Evolutionary conservation across 35 echinoderm and acorn worm species (phyloP), one percentile per base, ranked within the genome.

Genomic region (Lytechinus pictus): DNA sequence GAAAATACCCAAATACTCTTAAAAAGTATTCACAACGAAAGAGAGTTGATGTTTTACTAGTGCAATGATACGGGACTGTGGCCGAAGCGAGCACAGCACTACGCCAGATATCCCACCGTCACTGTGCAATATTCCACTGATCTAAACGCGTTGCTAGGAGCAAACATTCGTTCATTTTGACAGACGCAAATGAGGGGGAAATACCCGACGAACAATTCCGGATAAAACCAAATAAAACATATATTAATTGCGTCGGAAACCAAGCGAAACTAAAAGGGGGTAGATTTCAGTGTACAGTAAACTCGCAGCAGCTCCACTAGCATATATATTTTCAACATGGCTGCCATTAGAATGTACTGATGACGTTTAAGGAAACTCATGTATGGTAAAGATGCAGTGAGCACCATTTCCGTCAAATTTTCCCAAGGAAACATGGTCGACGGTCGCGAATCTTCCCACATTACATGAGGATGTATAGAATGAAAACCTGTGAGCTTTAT

Each of bases 311-410:
- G 53, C 55, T 93, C 92, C 92, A 27, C 53, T 33, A 54, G 57
- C 92, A 93, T 93, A 93, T 93, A 57, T 61, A 79, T 96, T 96
- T 96, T 96, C 95, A 96, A 96, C 91, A 96, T 96, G 95, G 95
- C 95, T 96, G 95, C 95, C 95, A 96, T 96, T 96, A 96, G 86
- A 93, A 91, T 96, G 66, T 96, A 57, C 57, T 96, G 95, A 92
- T 96, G 95, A 96, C 95, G 88, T 92, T 89, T 91, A 66, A 66
- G 57, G 87, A 96, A 96, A 96, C 66, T 71, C 87, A 54, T 54
- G 55, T 27, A 33, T 55, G 92, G 27, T 93, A 54, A 54, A 93
- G 92, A 93, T 93, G 92, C 92, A 53, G 55, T 54, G 54, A 93
- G 52, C 92, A 54, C 53, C 92, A 54, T 57, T 93, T 93, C 54